Conservation (phyloP, 2,888 invertebrate species). For the Coelogynopora nodosa region DNA sequence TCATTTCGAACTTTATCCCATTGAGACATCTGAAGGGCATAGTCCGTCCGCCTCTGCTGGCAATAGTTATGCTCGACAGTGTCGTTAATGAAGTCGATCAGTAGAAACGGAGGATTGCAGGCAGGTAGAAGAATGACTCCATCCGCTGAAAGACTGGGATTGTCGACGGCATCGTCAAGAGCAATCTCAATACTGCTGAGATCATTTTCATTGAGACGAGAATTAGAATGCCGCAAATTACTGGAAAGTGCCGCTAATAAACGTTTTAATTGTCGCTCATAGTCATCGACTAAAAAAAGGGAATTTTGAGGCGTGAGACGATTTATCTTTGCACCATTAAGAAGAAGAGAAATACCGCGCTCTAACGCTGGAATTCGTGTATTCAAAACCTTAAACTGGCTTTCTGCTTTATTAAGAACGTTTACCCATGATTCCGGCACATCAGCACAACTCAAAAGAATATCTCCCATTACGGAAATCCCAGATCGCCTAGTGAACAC, state of each 20-base stretch:
- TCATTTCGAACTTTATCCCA: neutral
- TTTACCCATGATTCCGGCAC: constrained; percentile 88
- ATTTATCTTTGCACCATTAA: neutral
- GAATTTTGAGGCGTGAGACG: neutral
- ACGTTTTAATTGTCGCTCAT: neutral
- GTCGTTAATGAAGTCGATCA: neutral
- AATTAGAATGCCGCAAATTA: neutral
- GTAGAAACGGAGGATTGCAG: neutral
- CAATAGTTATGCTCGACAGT: neutral
- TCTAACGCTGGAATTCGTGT: neutral
- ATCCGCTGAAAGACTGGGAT: neutral
- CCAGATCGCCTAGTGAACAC: constrained; percentile 86
- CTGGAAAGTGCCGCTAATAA: neutral
- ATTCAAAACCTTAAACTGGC: neutral
- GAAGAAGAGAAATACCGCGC: neutral
- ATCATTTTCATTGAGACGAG: neutral
- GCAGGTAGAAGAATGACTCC: neutral
- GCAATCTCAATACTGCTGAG: neutral
- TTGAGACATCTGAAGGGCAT: neutral
- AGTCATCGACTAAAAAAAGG: neutral
- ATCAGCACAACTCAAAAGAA: constrained; percentile 85
- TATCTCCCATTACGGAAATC: constrained; percentile 81
- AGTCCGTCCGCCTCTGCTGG: neutral
- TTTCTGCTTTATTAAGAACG: neutral
- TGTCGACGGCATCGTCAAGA: neutral